These are phyloP conservation scores for Toxotes jaculatrix DNA, from an alignment of 2,113 vertebrate species.

Conservation along the genomic window DNA sequence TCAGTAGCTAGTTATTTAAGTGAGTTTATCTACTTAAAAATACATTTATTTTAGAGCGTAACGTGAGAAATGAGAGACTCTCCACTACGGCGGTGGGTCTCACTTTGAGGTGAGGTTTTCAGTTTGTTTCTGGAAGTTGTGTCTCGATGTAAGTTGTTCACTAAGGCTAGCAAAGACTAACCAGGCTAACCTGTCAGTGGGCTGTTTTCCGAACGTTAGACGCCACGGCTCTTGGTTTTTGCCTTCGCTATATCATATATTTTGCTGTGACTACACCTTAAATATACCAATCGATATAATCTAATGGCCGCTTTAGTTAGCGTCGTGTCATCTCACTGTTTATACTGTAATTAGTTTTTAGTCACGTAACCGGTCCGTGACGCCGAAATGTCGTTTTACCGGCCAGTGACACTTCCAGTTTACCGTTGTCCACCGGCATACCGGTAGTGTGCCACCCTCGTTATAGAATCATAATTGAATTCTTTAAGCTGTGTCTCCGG, in stretches of 20 bases:
- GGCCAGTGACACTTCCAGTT: too few relatives aligned
- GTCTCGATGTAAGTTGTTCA: not conserved
- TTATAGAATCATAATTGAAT: too few relatives aligned
- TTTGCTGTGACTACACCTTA: not conserved
- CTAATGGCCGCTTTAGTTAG: rapidly evolving
- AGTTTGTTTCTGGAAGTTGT: not conserved
- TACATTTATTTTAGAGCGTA: not conserved
- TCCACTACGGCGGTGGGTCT: not conserved
- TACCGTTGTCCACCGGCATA: too few relatives aligned
- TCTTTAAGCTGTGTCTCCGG: too few relatives aligned
- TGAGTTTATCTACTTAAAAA: not conserved
- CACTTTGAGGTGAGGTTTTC: constrained; percentile 34
- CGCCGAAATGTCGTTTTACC: not conserved
- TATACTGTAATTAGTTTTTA: not conserved
- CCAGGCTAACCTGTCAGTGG: constrained; percentile 44
- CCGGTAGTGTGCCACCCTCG: too few relatives aligned
- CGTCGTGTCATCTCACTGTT: not conserved
- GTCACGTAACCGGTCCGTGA: not conserved
- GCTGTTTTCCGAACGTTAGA: not conserved
- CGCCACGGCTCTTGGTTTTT: not conserved
- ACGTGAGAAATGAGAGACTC: not conserved
- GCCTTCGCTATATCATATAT: not conserved
- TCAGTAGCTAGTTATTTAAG: not conserved
- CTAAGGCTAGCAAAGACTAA: not conserved
- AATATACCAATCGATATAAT: too few relatives aligned